Conservation (phyloP, 2,113 vertebrate species). For the Pelodiscus sinensis region DNA sequence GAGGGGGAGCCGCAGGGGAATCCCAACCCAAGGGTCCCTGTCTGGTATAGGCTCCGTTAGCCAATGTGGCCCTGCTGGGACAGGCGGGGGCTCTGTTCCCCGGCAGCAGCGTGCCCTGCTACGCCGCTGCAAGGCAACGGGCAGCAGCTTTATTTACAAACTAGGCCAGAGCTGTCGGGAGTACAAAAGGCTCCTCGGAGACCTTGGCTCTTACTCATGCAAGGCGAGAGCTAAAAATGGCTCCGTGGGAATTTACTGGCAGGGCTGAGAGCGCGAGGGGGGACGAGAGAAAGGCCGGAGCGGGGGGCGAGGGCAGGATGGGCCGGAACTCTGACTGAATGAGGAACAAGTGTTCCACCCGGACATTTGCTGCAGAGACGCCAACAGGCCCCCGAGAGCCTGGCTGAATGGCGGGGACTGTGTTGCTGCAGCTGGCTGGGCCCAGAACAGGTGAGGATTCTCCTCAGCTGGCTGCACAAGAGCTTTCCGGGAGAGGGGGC, state of each 20-base stretch:
- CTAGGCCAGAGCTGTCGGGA: slow-evolving; percentile 36
- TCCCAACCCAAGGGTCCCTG: not conserved
- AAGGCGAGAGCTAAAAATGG: slow-evolving; percentile 70
- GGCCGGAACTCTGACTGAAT: not conserved
- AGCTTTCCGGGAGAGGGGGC: not conserved
- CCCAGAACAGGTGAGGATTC: not conserved
- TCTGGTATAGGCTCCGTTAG: not conserved
- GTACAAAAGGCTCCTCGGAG: slow-evolving; percentile 41
- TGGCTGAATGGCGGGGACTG: not conserved
- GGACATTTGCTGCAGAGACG: accelerated
- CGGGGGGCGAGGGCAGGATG: not conserved
- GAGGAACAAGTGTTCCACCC: not conserved
- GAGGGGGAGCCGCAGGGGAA: not conserved
- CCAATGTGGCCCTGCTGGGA: not conserved
- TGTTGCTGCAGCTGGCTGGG: not conserved
- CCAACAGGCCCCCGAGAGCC: not conserved
- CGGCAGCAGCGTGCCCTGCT: not conserved
- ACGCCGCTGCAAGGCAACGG: not conserved
- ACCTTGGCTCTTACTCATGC: slow-evolving; percentile 17
- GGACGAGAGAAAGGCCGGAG: accelerated
- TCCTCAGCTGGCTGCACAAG: not conserved
- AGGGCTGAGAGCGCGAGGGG: not conserved
- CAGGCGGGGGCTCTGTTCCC: not conserved
- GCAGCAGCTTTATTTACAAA: slow-evolving; percentile 34
- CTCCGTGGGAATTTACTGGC: slow-evolving; percentile 66